A percentile compares a stretch with the other conserved stretches of the same genome.
Conservation (phyloP, 2,113 vertebrate species). For the Malurus alboscapulatus region DNA sequence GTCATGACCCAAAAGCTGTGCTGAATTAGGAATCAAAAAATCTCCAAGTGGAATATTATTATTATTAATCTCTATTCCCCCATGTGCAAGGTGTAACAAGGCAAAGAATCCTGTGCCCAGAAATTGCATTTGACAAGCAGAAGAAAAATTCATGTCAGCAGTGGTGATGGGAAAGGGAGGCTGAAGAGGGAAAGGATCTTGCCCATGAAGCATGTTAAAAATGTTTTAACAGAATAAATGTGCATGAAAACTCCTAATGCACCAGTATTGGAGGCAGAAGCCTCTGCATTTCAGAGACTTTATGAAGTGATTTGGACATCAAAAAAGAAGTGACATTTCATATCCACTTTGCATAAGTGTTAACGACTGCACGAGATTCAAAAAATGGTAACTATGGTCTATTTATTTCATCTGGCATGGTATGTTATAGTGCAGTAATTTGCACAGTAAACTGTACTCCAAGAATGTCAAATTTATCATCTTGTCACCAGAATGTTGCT, state of each 20-base stretch:
- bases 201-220: neutral
- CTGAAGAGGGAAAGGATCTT: neutral
- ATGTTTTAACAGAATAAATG: neutral
- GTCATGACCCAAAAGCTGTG: neutral
- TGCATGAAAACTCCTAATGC: neutral
- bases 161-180: neutral
- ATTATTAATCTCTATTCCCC: neutral
- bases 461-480: neutral
- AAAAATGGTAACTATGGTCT: neutral
- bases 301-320: neutral
- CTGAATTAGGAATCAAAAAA: constrained; percentile 10
- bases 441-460: neutral
- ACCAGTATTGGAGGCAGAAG: neutral
- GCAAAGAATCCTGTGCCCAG: neutral
- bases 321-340: neutral
- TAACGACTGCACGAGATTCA: neutral
- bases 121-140: neutral
- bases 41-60: neutral
- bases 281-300: neutral
- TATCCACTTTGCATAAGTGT: neutral
- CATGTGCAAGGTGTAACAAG: neutral
- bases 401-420: neutral
- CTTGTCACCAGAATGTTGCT: neutral
- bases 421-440: neutral
- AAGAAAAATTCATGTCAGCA: neutral